Evolutionary conservation across 92 coral and sea anemone species (phyloP), one percentile per base, ranked within the genome.

Genomic region (Porites evermanni): DNA sequence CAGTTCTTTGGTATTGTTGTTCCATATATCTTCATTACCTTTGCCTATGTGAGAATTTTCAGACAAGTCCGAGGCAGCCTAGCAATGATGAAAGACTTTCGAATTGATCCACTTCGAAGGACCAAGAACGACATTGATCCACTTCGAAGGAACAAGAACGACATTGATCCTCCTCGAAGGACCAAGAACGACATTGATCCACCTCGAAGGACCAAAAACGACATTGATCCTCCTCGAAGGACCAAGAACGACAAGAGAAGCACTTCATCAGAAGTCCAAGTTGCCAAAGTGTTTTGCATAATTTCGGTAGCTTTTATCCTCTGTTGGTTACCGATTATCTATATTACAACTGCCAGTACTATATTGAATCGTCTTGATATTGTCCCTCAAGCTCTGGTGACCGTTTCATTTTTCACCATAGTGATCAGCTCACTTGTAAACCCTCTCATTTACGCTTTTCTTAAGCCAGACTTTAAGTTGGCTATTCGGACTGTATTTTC

Each of bases 281-380:
- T 93, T 13, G 93, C 94, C 12, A 64, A 86, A 75, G 92, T 90
- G 2, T 94, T 89, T 61, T 78, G 73, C 52, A 75, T 91, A 14
- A 91, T 94, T 4, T 83, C 94, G 12, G 67, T 78, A 9, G 78
- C 94, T 1, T 94, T 94, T 26, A 82, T 94, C 7, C 58, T 90
- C 12, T 88, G 93, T 78, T 94, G 97, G 94, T 69, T 91, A 5
- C 97, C 97, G 8, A 92, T 91, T 1, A 78, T 94, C 16, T 94
- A 88, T 54, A 89, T 89, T 24, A 94, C 97, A n/a, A 89, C 93
- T 23, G 94, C 92, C 17, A 60, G 60, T 26, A 68, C 9, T 71
- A 13, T 81, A 2, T 53, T 87, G 4, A 88, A 69, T 68, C 86
- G 89, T 53, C 65, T 72, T 0, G 90, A 86, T 16, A 64, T 94